phyloP scores from a whole-genome alignment of 2,888 invertebrate species.

The Caenorhabditis imperialis region DNA sequence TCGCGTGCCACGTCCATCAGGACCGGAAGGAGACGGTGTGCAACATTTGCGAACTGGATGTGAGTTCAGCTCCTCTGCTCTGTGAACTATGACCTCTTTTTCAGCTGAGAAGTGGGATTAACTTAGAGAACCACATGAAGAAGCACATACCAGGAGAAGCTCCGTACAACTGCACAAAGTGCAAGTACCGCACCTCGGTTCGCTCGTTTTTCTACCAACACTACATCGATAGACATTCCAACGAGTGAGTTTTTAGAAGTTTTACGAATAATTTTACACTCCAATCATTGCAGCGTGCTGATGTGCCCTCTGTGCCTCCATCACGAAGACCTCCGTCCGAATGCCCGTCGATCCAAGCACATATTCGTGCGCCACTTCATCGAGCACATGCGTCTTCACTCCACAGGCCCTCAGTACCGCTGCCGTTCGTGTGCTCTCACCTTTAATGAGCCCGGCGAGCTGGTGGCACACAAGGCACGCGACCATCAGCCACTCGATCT shows the following conservation, averaged over 20 bases:
- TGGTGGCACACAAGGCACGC: conserved; percentile 2
- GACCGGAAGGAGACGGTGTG: conserved; percentile 6
- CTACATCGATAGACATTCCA: conserved; percentile 43
- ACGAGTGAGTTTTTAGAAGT: conserved; percentile 31
- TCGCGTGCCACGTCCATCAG: conserved; percentile 6
- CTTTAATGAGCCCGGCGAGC: conserved; percentile 5
- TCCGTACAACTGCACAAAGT: conserved; percentile 57
- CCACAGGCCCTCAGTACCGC: conserved; percentile 1
- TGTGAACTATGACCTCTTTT: too few species aligned
- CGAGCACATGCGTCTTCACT: conserved; percentile 23
- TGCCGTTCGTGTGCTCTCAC: conserved; percentile 27
- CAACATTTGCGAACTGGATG: conserved; percentile 49
- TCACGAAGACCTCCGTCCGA: conserved; percentile 34
- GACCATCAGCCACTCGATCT: conserved; percentile 14
- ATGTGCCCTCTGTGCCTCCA: conserved; percentile 40
- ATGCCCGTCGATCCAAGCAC: conserved; percentile 3
- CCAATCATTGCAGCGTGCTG: conserved; percentile 20
- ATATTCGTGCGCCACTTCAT: conserved; percentile 15
- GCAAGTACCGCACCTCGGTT: conserved; percentile 54
- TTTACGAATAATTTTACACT: neutral
- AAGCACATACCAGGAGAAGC: conserved; percentile 49
- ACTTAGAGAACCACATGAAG: conserved; percentile 16
- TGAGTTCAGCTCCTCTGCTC: too few species aligned
- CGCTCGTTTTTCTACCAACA: conserved; percentile 43
- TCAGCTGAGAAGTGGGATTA: neutral